A percentile compares a stretch with the other conserved stretches of the same genome.
These are phyloP conservation scores for Uloborus diversus DNA, from an alignment of 1,140 invertebrate species.

Conservation along the genomic window DNA sequence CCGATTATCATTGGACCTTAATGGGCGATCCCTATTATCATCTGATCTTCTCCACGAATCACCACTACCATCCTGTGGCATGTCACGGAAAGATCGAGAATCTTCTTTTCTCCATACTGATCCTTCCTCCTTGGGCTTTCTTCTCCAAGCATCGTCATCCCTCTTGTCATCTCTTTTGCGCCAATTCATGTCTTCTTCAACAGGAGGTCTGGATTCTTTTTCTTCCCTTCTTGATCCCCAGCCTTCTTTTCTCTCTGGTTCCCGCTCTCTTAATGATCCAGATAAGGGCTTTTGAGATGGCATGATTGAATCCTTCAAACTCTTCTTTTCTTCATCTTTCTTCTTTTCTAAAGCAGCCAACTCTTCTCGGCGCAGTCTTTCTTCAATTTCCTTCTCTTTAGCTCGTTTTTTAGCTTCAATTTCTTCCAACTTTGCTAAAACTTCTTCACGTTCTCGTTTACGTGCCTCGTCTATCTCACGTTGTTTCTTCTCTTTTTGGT, in stretches of 20 bases:
- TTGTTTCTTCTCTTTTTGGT: conserved; percentile 76
- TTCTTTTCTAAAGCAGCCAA: conserved; percentile 16
- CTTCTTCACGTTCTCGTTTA: conserved; percentile 61
- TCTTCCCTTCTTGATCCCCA: conserved; percentile 20
- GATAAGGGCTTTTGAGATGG: not conserved
- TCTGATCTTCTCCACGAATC: not conserved
- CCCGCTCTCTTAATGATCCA: conserved; percentile 46
- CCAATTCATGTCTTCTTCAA: conserved; percentile 41
- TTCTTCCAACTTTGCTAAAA: conserved; percentile 47
- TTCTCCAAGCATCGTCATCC: not conserved
- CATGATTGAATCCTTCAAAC: not conserved
- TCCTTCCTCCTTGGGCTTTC: conserved; percentile 12
- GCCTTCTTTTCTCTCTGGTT: conserved; percentile 50
- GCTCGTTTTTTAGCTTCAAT: conserved; percentile 54
- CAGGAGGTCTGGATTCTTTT: not conserved
- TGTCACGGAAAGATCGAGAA: conserved; percentile 51
- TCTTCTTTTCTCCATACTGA: conserved; percentile 11
- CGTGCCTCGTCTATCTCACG: conserved; percentile 70
- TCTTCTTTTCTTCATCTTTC: conserved; percentile 23
- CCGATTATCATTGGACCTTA: no score
- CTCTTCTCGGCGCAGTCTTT: conserved; percentile 38
- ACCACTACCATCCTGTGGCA: conserved; percentile 72
- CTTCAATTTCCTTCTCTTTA: conserved; percentile 52
- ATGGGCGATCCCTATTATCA: no score
- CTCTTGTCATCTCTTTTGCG: conserved; percentile 42